phyloP scores from a whole-genome alignment of 2,797 vertebrate species.

The Pseudochirops corinnae region DNA sequence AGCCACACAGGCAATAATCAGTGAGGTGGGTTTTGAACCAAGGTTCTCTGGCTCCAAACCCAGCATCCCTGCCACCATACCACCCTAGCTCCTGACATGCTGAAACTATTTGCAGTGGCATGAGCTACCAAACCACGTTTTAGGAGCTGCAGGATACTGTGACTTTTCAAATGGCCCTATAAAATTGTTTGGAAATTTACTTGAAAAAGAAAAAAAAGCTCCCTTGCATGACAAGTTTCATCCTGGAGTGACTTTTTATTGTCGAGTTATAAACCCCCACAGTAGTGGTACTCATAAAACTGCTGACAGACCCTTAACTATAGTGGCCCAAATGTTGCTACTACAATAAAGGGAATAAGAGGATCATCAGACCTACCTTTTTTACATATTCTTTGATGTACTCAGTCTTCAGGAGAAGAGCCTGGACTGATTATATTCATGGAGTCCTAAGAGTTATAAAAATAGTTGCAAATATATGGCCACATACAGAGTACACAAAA shows the following conservation, averaged over 20 bases:
- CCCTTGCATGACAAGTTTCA: slow-evolving; percentile 76
- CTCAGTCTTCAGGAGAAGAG: slow-evolving; percentile 66
- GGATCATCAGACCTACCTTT: slow-evolving; percentile 60
- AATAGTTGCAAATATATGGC: slow-evolving; percentile 70
- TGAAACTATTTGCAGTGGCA: not conserved
- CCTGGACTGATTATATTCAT: slow-evolving; percentile 68
- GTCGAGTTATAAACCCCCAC: slow-evolving; percentile 78
- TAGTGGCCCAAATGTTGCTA: slow-evolving; percentile 51
- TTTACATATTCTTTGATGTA: slow-evolving; percentile 48
- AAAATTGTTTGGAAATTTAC: slow-evolving; percentile 72
- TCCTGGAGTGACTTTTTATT: slow-evolving; percentile 76
- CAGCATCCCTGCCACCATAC: not conserved
- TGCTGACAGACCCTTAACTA: slow-evolving; percentile 72
- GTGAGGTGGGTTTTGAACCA: not conserved
- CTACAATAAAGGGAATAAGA: slow-evolving; percentile 72
- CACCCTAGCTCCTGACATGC: not conserved
- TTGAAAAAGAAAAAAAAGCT: slow-evolving; percentile 73
- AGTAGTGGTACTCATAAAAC: slow-evolving; percentile 76
- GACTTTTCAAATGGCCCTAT: slow-evolving; percentile 72
- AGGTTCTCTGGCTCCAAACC: not conserved
- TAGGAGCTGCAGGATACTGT: slow-evolving; percentile 34
- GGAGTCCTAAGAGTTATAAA: slow-evolving; percentile 69
- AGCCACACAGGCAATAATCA: too few relatives aligned
- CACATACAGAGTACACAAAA: slow-evolving; percentile 57
- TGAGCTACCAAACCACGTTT: slow-evolving; percentile 20